Evolutionary conservation across 1,140 invertebrate species (phyloP), one percentile per base, ranked within the genome.

Genomic region (Magallana ariakensis): DNA sequence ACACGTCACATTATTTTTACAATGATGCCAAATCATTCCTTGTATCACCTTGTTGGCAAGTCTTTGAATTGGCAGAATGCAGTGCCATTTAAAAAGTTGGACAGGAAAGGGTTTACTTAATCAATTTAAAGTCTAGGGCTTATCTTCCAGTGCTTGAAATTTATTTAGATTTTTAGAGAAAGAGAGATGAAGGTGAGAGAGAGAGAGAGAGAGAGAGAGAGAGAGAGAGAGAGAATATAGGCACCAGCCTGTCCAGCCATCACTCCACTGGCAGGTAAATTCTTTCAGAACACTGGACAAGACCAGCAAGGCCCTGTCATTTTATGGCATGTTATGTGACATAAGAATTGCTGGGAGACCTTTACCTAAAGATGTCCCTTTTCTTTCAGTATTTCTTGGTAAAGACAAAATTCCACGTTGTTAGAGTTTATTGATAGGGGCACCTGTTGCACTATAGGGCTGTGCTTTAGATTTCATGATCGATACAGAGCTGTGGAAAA

Each of bases 11-110:
- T 33, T 33, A 33, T 1, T 33, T 33, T 33, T 33, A 33, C 33
- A 33, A 33, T 33, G 33, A 33, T 33, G 1, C 33, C 33, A 33
- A 33, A 33, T 1, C n/a, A 33, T 33, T 33, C 7, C 22, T 26
- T 70, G 66, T 70, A 70, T 26, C 22, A 70, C 66, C 66, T 70
- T 70, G 66, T 70, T 70, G 66, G 66, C 66, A 33, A 70, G 22
- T 70, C 66, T 70, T 70, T 70, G 66, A 70, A 70, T 70, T 70
- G 33, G 19, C 66, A 70, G 66, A 70, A 26, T 22, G 66, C 22
- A 70, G 66, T 70, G 66, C 66, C 66, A 70, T 70, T 70, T 70
- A 70, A 70, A 33, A 33, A 46, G 9, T 70, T 70, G 22, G 22
- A 26, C 66, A 70, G 66, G 66, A 70, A 70, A 26, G 66, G 22